Evolutionary conservation across 2,888 invertebrate species (phyloP).

Genomic region (Acanthosepion esculentum): DNA sequence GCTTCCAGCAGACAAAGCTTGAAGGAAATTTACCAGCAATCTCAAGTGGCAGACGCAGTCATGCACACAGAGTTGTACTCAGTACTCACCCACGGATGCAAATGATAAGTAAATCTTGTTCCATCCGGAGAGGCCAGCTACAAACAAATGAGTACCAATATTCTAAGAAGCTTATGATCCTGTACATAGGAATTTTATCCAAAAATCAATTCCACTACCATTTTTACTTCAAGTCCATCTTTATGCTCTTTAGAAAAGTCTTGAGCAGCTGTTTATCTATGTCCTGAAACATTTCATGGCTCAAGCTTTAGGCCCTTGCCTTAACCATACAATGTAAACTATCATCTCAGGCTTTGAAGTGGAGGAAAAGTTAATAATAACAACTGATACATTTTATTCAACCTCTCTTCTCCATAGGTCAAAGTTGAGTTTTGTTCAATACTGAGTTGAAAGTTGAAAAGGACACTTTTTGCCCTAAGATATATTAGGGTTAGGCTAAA

Average conservation of each 20-base stretch:
- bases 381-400: no score
- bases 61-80: neutral
- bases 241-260: neutral
- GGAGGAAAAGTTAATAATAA: no score
- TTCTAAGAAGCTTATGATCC: constrained; percentile 33
- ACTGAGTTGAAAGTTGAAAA: no score
- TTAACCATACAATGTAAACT: neutral
- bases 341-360: no score
- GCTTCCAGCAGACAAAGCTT: constrained; percentile 33
- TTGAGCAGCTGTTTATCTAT: neutral
- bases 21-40: constrained; percentile 7
- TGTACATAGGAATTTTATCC: neutral
- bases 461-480: no score
- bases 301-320: neutral
- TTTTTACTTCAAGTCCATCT: constrained; percentile 17
- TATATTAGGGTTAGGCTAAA: no score
- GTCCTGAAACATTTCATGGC: neutral
- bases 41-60: constrained; percentile 33
- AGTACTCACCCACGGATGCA: constrained; percentile 20
- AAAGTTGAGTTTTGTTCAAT: no score
- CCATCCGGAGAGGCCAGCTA: constrained; percentile 33
- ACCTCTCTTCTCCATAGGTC: no score
- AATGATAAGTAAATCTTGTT: neutral
- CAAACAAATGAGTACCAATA: constrained; percentile 21
- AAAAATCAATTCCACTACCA: constrained; percentile 1